Evolutionary conservation across 2,113 vertebrate species (phyloP).

Genomic region (Chelonoidis abingdonii): DNA sequence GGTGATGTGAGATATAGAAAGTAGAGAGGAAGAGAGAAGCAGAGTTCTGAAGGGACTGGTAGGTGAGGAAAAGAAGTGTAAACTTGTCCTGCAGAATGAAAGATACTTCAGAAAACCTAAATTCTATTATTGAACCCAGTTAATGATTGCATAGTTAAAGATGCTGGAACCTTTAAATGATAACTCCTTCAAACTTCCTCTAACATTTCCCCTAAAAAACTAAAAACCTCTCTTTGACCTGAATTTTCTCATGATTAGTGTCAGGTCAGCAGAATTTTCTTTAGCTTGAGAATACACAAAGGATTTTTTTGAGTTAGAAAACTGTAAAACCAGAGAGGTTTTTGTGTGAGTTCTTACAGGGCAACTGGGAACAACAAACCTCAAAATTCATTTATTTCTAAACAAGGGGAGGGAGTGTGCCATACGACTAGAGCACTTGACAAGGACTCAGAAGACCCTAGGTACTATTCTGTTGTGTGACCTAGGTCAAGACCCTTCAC

Average conservation of each 20-base stretch:
- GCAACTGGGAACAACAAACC: background rate
- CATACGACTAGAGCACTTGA: slow-evolving; percentile 25
- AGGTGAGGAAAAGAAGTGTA: background rate
- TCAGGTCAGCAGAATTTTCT: background rate
- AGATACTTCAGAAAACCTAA: slow-evolving; percentile 3
- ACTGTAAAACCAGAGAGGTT: background rate
- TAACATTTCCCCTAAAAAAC: background rate
- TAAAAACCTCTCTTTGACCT: background rate
- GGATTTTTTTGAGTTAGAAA: background rate
- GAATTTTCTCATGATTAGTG: slow-evolving; percentile 17
- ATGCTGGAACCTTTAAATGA: background rate
- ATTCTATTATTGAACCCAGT: background rate
- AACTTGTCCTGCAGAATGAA: background rate
- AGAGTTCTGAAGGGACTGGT: background rate
- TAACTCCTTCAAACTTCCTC: background rate
- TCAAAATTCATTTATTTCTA: slow-evolving; percentile 32
- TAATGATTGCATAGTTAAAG: background rate
- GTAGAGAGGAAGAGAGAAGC: background rate
- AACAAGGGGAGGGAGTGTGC: slow-evolving; percentile 26
- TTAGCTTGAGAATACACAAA: slow-evolving; percentile 32
- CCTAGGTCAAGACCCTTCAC: slow-evolving; percentile 64
- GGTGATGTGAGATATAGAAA: background rate
- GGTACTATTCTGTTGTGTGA: slow-evolving; percentile 31
- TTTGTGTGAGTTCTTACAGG: background rate
- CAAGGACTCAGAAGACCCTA: slow-evolving; percentile 34